Base-by-base conservation (phyloP, 2,797 vertebrate species). In the Decapterus maruadsi region DNA sequence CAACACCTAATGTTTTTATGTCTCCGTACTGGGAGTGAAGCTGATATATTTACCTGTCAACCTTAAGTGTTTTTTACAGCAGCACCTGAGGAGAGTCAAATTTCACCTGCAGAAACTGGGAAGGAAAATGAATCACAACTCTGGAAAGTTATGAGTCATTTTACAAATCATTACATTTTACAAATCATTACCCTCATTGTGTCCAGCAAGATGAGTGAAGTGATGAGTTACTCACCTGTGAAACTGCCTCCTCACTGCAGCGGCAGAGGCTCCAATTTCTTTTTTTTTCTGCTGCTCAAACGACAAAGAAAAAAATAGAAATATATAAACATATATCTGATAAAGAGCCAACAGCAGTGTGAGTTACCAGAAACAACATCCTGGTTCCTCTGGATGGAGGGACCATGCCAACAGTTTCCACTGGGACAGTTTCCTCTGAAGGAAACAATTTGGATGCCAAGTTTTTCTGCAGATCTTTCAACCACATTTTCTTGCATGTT, bases 141-240 rank as follows among this genome's bases (percentile, higher is more conserved):
- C 20, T 6, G 12, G 17, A 14, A 29, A 34, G 13, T 45, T n/a
- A 40, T 45, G 69, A 61, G 2, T 70, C 20, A 65, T 17, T 54
- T 38, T 38, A 57, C 36, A 73, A 66, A 62, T 57, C 2, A 46
- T 11, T 55, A 46, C 8, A 65, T 17, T 54, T 38, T 38, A 57
- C 36, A 73, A 66, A 62, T 57, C 2, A 46, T 11, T 55, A 46
- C 8, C 2, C 14, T 43, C 67, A 48, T 40, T 19, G 11, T 45
- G 6, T 59, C 6, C 8, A 31, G 51, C 31, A 16, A 13, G 19
- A 17, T 31, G 16, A 36, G 2, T 2, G 29, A 40, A 50, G n/a
- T 22, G 12, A 55, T 36, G 59, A 62, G 17, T 16, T 31, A 14
- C 12, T 46, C 56, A 38, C 31, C 8, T 26, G 4, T 34, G n/a